Evolutionary conservation across 2,113 vertebrate genomes (phyloP).

Genomic region (Callipepla squamata): DNA sequence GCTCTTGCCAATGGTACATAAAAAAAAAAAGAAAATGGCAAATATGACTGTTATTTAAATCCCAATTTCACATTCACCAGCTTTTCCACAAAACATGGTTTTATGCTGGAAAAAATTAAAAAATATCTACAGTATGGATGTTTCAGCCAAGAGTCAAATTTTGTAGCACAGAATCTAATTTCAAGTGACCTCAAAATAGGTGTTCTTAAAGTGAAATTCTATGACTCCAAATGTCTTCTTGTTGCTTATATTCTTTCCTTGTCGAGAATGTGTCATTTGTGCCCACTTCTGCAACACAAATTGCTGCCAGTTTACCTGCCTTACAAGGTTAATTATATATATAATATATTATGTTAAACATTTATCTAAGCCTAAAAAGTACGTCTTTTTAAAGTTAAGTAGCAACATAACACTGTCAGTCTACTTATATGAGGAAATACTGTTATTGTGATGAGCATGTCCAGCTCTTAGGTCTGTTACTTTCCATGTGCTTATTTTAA

Average conservation of each 20-base stretch:
- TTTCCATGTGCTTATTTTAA: not conserved
- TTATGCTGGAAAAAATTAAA: not conserved
- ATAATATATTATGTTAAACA: not conserved
- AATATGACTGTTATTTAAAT: not conserved
- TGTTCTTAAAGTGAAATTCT: not conserved
- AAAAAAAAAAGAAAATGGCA: not conserved
- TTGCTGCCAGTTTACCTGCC: not conserved
- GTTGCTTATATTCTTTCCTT: not conserved
- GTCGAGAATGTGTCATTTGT: not conserved
- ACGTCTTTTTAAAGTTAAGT: not conserved
- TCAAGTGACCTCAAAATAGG: not conserved
- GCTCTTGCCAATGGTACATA: accelerated
- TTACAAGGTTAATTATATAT: not conserved
- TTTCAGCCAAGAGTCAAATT: not conserved
- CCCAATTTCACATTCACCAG: not conserved
- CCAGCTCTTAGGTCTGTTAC: not conserved
- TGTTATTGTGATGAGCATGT: not conserved
- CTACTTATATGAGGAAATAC: not conserved
- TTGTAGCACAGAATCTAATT: not conserved
- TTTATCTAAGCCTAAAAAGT: not conserved
- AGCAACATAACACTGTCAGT: not conserved
- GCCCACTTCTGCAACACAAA: not conserved
- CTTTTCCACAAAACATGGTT: not conserved
- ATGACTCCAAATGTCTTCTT: not conserved
- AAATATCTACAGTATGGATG: not conserved